These are phyloP conservation scores for Drosophila planitibia DNA, from an alignment of 2,888 invertebrate species.

Conservation along the genomic window DNA sequence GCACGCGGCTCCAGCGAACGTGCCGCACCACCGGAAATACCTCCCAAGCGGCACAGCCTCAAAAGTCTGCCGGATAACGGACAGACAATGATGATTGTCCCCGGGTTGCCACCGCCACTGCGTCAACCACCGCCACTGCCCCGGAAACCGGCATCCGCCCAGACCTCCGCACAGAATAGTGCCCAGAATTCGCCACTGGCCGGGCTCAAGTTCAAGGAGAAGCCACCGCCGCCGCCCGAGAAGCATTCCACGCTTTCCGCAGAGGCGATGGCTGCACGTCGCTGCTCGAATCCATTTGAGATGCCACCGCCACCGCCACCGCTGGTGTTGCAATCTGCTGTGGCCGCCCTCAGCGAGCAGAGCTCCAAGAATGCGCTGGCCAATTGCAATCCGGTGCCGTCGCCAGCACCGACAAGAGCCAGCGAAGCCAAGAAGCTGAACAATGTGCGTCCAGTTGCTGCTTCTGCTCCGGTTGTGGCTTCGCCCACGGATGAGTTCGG, in stretches of 20 bases:
- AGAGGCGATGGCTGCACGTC: constrained; percentile 70
- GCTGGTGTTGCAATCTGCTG: constrained; percentile 69
- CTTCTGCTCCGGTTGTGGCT: constrained; percentile 25
- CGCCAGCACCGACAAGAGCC: constrained; percentile 82
- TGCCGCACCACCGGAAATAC: constrained; percentile 84
- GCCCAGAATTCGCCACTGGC: constrained; percentile 84
- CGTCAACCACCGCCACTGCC: constrained; percentile 85
- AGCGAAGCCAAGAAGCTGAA: constrained; percentile 78
- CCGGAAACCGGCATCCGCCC: constrained; percentile 82
- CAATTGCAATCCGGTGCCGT: constrained; percentile 70
- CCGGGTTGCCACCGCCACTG: constrained; percentile 78
- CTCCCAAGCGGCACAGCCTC: constrained; percentile 84
- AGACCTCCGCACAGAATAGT: constrained; percentile 81
- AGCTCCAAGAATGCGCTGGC: constrained; percentile 64
- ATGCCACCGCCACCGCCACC: constrained; percentile 79
- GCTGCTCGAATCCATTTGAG: constrained; percentile 84
- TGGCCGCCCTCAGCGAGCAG: constrained; percentile 71
- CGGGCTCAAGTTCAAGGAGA: constrained; percentile 82
- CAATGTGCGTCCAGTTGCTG: constrained; percentile 19
- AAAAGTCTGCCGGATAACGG: constrained; percentile 82
- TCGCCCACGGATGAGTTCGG: constrained; percentile 85
- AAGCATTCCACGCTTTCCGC: constrained; percentile 74
- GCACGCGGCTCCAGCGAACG: constrained; percentile 83
- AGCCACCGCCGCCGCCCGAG: constrained; percentile 80
- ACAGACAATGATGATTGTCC: constrained; percentile 57